phyloP scores from a whole-genome alignment of 2,113 vertebrate genomes.

The Lepidothrix coronata region DNA sequence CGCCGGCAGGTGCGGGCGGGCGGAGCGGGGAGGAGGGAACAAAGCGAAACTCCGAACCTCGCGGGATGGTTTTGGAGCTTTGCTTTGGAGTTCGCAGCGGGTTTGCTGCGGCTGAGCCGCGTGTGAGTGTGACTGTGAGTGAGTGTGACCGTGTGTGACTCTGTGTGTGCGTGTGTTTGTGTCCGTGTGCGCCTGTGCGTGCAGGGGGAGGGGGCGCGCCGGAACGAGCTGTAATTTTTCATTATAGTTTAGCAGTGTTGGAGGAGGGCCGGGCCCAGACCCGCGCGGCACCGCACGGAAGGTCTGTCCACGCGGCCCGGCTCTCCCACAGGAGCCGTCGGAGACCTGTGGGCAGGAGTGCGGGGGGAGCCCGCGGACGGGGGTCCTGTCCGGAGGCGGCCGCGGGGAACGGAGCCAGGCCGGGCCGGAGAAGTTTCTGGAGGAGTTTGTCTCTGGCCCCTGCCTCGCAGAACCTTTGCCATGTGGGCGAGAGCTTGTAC shows the following conservation, averaged over 20 bases:
- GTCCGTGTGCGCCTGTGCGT: slow-evolving; percentile 24
- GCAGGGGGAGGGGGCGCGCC: not conserved
- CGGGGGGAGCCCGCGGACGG: not conserved
- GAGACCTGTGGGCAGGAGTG: not conserved
- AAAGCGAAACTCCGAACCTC: not conserved
- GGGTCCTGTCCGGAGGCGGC: not conserved
- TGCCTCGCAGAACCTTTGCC: not conserved
- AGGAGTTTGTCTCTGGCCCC: not conserved
- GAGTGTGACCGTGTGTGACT: not conserved
- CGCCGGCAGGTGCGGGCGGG: not conserved
- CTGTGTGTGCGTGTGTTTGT: not conserved
- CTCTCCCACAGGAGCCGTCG: not conserved
- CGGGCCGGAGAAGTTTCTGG: not conserved
- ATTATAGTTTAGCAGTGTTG: not conserved
- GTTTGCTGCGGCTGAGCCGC: not conserved
- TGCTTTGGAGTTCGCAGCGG: not conserved
- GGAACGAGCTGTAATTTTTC: not conserved
- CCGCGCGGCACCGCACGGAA: not conserved
- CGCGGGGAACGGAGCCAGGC: not conserved
- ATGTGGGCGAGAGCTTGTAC: not conserved
- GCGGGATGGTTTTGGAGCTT: not conserved
- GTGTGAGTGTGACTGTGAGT: not conserved
- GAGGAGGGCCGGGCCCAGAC: not conserved
- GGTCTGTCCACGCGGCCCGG: not conserved
- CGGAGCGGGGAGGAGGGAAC: not conserved